A percentile compares a stretch with the other conserved stretches of the same genome.
phyloP scores from a whole-genome alignment of 37 sponge, comb jelly and placozoan species.

The Ianthella basta region DNA sequence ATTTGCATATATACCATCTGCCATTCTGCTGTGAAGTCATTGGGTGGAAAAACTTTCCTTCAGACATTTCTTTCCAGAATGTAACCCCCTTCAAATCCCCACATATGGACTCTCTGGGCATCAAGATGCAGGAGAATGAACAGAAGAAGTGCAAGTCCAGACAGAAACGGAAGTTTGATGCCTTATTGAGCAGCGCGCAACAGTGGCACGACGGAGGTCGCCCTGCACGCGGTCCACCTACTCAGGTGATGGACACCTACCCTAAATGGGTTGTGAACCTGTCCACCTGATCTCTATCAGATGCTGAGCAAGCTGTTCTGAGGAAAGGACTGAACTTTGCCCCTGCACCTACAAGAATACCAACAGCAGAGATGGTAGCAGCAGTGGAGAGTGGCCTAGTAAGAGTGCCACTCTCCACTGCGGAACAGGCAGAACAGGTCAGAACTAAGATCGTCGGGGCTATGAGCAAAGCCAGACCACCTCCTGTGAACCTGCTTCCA shows the following conservation, averaged over 20 bases:
- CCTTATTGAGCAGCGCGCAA: neutral
- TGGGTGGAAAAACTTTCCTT: too few relatives aligned
- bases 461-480: neutral
- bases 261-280: slow-evolving; percentile 27
- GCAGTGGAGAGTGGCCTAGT: neutral
- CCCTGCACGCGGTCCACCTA: too few relatives aligned
- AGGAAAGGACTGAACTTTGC: slow-evolving; percentile 35
- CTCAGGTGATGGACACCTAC: too few relatives aligned
- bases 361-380: slow-evolving; percentile 5
- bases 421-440: too few relatives aligned
- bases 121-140: too few relatives aligned
- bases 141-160: too few relatives aligned
- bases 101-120: too few relatives aligned
- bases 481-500: neutral
- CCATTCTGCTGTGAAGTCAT: too few relatives aligned
- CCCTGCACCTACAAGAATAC: neutral
- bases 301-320: neutral
- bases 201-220: neutral
- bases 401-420: too few relatives aligned
- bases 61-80: too few relatives aligned
- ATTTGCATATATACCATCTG: too few relatives aligned
- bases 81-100: too few relatives aligned
- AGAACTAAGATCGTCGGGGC: neutral
- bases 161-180: slow-evolving; percentile 31
- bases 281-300: neutral